phyloP scores from a whole-genome alignment of 2,113 vertebrate species.

The Colinus virginianus region DNA sequence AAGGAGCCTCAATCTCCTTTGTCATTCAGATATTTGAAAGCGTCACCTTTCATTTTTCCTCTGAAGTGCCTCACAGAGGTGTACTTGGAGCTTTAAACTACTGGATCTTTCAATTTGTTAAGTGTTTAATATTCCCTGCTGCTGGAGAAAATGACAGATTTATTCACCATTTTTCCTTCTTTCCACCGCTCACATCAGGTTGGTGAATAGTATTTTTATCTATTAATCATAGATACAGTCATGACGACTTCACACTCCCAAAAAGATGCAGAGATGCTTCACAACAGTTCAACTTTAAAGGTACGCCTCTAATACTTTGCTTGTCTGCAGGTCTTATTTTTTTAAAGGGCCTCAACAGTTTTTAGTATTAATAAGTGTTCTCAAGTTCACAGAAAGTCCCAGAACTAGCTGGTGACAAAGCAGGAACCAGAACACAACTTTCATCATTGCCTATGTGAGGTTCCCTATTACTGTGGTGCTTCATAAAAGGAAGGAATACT shows the following conservation, averaged over 20 bases:
- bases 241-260: not conserved
- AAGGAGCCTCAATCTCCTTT: constrained; percentile 5
- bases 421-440: not conserved
- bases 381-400: not conserved
- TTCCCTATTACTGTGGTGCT: not conserved
- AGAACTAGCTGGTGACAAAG: not conserved
- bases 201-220: not conserved
- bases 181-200: not conserved
- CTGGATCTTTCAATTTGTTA: constrained; percentile 24
- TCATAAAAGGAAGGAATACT: not conserved
- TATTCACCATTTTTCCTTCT: not conserved
- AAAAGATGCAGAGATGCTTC: not conserved
- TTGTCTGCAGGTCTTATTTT: not conserved
- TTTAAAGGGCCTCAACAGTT: not conserved
- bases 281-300: not conserved
- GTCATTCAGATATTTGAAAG: constrained; percentile 20
- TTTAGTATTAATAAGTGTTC: not conserved
- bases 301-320: not conserved
- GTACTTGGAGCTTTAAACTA: not conserved
- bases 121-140: not conserved
- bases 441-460: not conserved
- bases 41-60: constrained; percentile 7
- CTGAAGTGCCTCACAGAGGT: constrained; percentile 5
- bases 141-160: not conserved
- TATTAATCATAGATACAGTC: not conserved